Conservation (phyloP, 2,888 invertebrate species). For the Amphipoea oculea region DNA sequence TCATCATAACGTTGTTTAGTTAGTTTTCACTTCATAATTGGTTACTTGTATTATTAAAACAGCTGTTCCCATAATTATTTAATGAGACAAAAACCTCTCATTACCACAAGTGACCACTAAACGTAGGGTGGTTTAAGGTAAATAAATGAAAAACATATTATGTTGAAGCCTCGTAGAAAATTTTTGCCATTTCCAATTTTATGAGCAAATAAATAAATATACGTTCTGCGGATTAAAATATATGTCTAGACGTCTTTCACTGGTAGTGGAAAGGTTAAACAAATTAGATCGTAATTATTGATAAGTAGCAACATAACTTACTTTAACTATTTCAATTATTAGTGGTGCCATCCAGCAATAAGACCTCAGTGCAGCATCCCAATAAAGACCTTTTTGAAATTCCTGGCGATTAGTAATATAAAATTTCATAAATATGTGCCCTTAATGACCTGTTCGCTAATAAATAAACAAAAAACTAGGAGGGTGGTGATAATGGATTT, state of each 20-base stretch:
- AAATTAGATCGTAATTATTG: constrained; percentile 1
- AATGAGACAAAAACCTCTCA: not conserved
- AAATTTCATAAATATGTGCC: not conserved
- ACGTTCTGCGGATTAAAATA: constrained; percentile 6
- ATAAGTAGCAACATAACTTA: constrained; percentile 14
- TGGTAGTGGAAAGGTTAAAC: not conserved
- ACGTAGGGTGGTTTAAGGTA: not conserved
- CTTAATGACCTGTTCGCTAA: not conserved
- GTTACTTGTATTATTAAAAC: constrained; percentile 3
- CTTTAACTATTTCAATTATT: constrained; percentile 12
- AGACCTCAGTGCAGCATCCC: not conserved
- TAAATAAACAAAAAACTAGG: not conserved
- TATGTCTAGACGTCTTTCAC: not conserved
- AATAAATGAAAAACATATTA: not conserved
- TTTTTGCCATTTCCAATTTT: not conserved
- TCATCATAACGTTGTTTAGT: not conserved
- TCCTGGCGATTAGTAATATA: not conserved
- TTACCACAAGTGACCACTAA: not conserved
- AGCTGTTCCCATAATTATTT: not conserved
- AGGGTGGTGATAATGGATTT: not conserved
- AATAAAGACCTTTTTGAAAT: not conserved
- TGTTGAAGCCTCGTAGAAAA: too few relatives aligned
- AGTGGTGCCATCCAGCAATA: not conserved
- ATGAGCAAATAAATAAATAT: constrained; percentile 1
- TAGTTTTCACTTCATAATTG: constrained; percentile 33